These are phyloP conservation scores for Bufo bufo DNA, from an alignment of 2,113 vertebrate genomes.

Conservation along the genomic window DNA sequence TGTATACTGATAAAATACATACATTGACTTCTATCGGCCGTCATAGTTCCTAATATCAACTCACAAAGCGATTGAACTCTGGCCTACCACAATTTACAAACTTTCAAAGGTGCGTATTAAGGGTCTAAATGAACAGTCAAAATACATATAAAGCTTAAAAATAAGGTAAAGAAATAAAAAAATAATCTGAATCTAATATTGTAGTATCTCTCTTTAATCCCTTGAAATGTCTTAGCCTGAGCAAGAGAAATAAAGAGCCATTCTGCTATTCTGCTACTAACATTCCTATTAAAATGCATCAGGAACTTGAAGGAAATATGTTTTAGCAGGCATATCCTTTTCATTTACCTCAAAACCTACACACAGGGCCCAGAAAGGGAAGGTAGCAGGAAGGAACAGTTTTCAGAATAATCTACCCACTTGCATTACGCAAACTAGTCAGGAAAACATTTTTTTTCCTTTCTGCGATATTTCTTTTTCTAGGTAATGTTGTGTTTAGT, in stretches of 20 bases:
- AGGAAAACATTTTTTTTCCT: constrained; percentile 6
- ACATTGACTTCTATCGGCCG: neutral
- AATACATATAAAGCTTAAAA: too few species aligned
- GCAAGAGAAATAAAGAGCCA: constrained; percentile 2
- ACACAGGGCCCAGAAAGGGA: constrained; percentile 51
- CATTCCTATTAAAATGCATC: constrained; percentile 50
- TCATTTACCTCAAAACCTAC: constrained; percentile 51
- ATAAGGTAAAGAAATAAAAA: too few species aligned
- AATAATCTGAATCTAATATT: neutral
- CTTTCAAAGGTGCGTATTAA: neutral
- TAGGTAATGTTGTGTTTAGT: neutral
- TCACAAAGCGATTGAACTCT: neutral
- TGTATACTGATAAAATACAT: neutral
- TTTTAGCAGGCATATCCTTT: constrained; percentile 52
- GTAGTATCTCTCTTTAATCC: neutral
- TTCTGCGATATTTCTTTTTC: neutral
- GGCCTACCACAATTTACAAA: neutral
- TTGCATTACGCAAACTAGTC: constrained; percentile 24
- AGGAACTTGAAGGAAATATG: constrained; percentile 56
- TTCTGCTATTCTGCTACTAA: constrained; percentile 16
- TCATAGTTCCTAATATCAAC: neutral
- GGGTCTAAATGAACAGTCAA: neutral
- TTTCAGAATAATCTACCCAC: constrained; percentile 28
- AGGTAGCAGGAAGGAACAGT: constrained; percentile 53
- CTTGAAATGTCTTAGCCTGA: neutral